Evolutionary conservation across 2,797 vertebrate species (phyloP), one percentile per base, ranked within the genome.

Genomic region (Melanotaenia pygmaea): DNA sequence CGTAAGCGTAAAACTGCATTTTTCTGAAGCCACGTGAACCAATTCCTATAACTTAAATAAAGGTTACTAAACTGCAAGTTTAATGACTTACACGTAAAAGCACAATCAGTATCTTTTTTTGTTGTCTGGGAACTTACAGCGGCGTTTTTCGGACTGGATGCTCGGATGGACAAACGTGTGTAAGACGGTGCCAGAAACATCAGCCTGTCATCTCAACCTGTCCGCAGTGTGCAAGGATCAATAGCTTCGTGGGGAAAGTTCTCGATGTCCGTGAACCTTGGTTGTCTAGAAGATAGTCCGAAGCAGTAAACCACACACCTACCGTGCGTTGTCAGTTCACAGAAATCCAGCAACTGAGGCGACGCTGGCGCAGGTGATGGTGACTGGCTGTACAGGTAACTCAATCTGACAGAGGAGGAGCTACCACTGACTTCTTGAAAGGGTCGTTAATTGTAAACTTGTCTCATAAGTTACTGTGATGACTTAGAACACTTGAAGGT

Each of bases 381-480:
- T 50, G 47, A 50, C 68, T 79, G 86, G 84, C 68, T 84, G 59
- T 38, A 73, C 86, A 89, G 88, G 93, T 94, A 93, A 93, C 82
- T 70, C 72, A 65, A 91, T 20, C 89, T 69, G 74, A 20, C 50
- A 14, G 35, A 4, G 79, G 87, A 28, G 91, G 91, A 82, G 86
- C 86, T 76, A 50, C 11, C 3, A 3, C 37, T 70, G 59, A 64
- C 63, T 30, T 68, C 1, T 5, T 64, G 38, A 14, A 34, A 58
- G 47, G 24, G 38, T 65, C 28, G 10, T 5, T 26, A 26, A 26
- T 5, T 30, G 13, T 5, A 22, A 16, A 60, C 57, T 30, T 38
- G 37, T 26, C 51, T 53, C 22, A 28, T 26, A 43, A 5, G 13
- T 26, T 3, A 1, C 10, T 11, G 4, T 13, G 22, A 12, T 40